Evolutionary conservation across 2,113 vertebrate genomes (phyloP).

Genomic region (Mixornis gularis): DNA sequence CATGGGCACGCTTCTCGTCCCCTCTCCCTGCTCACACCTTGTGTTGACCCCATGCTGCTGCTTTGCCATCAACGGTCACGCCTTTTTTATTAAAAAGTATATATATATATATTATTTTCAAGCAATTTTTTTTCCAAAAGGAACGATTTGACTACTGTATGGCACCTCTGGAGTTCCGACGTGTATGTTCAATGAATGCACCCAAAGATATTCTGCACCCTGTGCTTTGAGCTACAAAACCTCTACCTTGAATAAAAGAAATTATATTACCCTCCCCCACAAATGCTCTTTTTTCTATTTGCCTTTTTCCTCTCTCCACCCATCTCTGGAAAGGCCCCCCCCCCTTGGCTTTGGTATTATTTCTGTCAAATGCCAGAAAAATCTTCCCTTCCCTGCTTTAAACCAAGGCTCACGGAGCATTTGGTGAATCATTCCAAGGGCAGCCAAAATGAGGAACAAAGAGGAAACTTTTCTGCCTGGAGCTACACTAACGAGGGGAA

Average conservation of each 20-base stretch:
- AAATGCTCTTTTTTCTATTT: not conserved
- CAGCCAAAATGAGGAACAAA: not conserved
- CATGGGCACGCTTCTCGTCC: not conserved
- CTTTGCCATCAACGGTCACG: not conserved
- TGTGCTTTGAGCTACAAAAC: not conserved
- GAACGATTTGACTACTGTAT: not conserved
- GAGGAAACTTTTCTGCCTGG: not conserved
- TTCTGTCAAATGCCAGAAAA: not conserved
- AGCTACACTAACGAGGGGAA: not conserved
- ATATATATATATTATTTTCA: not conserved
- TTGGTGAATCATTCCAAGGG: not conserved
- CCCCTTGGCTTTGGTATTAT: not conserved
- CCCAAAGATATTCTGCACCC: not conserved
- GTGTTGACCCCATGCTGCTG: not conserved
- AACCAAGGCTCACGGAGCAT: not conserved
- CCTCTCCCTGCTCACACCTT: not conserved
- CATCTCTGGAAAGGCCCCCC: not conserved
- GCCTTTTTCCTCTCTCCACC: not conserved
- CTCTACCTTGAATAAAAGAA: slow-evolving; percentile 9
- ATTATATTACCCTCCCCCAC: not conserved
- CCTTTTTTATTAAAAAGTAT: not conserved
- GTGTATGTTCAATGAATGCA: not conserved
- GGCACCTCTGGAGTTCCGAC: not conserved
- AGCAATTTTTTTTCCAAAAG: not conserved
- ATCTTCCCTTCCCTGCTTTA: not conserved